Evolutionary conservation across 2,888 invertebrate genomes (phyloP).

Genomic region (Pegoplata infirma): DNA sequence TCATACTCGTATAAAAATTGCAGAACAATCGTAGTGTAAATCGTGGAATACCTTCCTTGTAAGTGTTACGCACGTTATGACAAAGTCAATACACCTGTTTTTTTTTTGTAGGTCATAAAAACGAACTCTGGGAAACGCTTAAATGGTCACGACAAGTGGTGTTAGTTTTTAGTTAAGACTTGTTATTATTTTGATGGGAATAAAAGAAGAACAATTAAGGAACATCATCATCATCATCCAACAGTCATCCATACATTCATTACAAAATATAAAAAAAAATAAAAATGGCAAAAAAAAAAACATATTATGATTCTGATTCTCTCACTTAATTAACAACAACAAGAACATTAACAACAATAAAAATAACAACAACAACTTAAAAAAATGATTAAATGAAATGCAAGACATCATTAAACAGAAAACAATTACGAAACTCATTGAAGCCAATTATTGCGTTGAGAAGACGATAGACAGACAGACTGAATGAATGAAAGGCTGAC

Average conservation of each 20-base stretch:
- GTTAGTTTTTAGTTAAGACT: slow-evolving; percentile 33
- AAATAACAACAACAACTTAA: slow-evolving; percentile 37
- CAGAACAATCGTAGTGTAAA: too few relatives aligned
- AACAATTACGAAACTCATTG: slow-evolving; percentile 76
- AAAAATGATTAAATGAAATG: slow-evolving; percentile 60
- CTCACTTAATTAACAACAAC: slow-evolving; percentile 63
- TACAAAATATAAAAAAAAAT: background rate
- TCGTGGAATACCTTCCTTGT: too few relatives aligned
- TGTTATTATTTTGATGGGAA: slow-evolving; percentile 42
- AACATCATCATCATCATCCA: slow-evolving; percentile 3
- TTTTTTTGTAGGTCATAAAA: too few relatives aligned
- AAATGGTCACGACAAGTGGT: slow-evolving; percentile 48
- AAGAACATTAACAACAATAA: slow-evolving; percentile 41
- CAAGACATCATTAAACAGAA: slow-evolving; percentile 64
- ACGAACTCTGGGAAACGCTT: slow-evolving; percentile 39
- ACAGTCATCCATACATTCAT: background rate
- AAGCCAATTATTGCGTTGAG: slow-evolving; percentile 73
- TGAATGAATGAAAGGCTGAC: too few relatives aligned
- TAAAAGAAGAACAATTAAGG: slow-evolving; percentile 20
- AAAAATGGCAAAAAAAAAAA: slow-evolving; percentile 18
- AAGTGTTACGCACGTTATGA: too few relatives aligned
- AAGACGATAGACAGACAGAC: slow-evolving; percentile 63
- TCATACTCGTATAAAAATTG: too few relatives aligned
- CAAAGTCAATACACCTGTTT: too few relatives aligned
- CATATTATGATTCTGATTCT: slow-evolving; percentile 40